phyloP scores from a whole-genome alignment of 2,113 vertebrate genomes.

The Echinops telfairi region DNA sequence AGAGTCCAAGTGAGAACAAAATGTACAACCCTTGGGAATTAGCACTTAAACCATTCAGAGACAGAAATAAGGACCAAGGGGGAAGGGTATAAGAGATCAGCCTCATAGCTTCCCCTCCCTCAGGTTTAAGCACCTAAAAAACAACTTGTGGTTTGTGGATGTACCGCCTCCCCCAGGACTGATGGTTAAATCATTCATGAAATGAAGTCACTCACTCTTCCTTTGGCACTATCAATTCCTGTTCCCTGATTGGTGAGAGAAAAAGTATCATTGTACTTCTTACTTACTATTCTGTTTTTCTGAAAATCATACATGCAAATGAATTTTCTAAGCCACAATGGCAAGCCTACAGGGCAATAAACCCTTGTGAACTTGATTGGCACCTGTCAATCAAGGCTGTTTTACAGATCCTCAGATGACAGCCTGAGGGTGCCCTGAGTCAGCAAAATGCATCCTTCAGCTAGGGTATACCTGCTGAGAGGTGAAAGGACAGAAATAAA shows the following conservation, averaged over 20 bases:
- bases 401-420: constrained; percentile 5
- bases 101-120: neutral
- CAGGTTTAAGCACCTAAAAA: neutral
- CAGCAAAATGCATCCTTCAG: constrained; percentile 27
- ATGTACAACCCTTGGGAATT: neutral
- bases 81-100: neutral
- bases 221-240: constrained; percentile 24
- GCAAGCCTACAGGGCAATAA: constrained; percentile 2
- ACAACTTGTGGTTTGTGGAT: neutral
- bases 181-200: constrained; percentile 7
- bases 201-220: neutral
- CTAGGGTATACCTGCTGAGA: neutral
- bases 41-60: neutral
- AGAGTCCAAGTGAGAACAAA: neutral
- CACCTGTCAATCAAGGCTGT: constrained; percentile 47
- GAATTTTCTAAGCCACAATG: neutral
- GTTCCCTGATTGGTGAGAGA: constrained; percentile 19
- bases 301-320: constrained; percentile 72
- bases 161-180: neutral
- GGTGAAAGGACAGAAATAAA: neutral
- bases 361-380: neutral
- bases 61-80: neutral
- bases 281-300: constrained; percentile 63
- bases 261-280: constrained; percentile 25
- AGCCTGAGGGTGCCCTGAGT: constrained; percentile 49